A percentile compares a stretch with the other conserved stretches of the same genome.
phyloP scores from a whole-genome alignment of 2,888 invertebrate species.

The Drosophila maculinotata region DNA sequence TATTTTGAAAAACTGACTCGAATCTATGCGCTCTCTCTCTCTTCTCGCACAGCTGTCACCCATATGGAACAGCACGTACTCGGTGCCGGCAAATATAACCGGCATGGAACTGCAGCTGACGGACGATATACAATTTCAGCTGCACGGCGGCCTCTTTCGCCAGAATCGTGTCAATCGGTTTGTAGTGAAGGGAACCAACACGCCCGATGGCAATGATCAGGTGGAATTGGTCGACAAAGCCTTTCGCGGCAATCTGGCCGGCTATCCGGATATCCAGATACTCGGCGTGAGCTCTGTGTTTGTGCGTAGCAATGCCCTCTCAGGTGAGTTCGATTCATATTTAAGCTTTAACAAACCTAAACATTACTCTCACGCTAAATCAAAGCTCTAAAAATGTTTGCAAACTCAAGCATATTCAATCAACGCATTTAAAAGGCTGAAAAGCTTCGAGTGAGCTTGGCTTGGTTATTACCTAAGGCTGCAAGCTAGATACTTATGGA shows the following conservation, averaged over 20 bases:
- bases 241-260: slow-evolving; percentile 79
- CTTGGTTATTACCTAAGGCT: too few relatives aligned
- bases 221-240: slow-evolving; percentile 81
- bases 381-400: too few relatives aligned
- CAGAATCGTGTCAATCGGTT: slow-evolving; percentile 82
- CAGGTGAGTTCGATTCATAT: too few relatives aligned
- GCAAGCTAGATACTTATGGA: too few relatives aligned
- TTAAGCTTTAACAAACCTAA: not conserved
- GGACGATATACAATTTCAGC: slow-evolving; percentile 64
- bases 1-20: not conserved
- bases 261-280: slow-evolving; percentile 83
- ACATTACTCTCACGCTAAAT: too few relatives aligned
- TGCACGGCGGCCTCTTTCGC: slow-evolving; percentile 77
- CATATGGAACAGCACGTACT: slow-evolving; percentile 73
- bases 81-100: slow-evolving; percentile 71
- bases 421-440: too few relatives aligned
- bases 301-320: slow-evolving; percentile 77
- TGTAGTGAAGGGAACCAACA: slow-evolving; percentile 71
- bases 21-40: not conserved
- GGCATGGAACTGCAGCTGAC: slow-evolving; percentile 75
- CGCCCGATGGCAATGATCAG: slow-evolving; percentile 65
- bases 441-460: too few relatives aligned
- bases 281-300: slow-evolving; percentile 75
- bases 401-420: too few relatives aligned
- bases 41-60: slow-evolving; percentile 63